A percentile compares a stretch with the other conserved stretches of the same genome.
Conservation (phyloP, 2,113 vertebrate species). For the Microtus pennsylvanicus region DNA sequence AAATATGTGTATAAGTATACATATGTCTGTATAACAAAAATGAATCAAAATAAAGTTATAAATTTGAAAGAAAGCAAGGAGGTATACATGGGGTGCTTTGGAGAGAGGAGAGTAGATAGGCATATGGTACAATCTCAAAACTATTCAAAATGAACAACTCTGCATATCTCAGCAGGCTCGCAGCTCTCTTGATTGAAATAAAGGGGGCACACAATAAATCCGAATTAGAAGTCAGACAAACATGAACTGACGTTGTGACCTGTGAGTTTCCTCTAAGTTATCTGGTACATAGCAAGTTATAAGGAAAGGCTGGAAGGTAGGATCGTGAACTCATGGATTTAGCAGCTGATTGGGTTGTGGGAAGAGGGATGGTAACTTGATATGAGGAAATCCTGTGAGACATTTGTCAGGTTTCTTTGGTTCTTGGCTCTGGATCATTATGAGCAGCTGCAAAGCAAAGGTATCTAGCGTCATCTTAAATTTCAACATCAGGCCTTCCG, state of each 20-base stretch:
- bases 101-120: background rate
- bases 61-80: background rate
- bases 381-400: background rate
- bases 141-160: background rate
- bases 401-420: background rate
- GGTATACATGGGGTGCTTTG: background rate
- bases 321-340: background rate
- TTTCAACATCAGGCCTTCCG: constrained; percentile 6
- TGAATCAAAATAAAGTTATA: background rate
- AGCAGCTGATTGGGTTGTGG: background rate
- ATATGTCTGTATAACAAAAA: background rate
- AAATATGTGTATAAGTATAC: background rate
- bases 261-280: background rate
- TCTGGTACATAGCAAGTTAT: background rate
- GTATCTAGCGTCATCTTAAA: constrained; percentile 19
- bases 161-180: background rate
- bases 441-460: constrained; percentile 61
- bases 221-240: background rate
- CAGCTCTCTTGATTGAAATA: background rate
- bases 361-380: background rate
- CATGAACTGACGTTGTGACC: background rate
- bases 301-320: background rate
- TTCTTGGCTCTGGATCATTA: constrained; percentile 28
- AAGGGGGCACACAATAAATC: background rate
- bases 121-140: background rate